phyloP scores from a whole-genome alignment of 2,888 invertebrate species.

The Sphaerophoria rueppellii region DNA sequence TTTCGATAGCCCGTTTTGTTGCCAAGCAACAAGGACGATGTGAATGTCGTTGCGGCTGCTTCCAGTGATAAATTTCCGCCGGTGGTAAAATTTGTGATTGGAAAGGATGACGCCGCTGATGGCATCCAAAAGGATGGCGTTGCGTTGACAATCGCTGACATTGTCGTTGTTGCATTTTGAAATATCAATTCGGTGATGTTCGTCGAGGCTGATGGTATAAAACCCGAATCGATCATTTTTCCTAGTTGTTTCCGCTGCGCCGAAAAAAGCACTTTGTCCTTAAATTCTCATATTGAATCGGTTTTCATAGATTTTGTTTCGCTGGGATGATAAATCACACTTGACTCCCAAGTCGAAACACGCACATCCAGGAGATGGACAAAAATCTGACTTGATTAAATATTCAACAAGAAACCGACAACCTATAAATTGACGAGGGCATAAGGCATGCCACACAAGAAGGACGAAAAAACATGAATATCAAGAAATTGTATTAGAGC shows the following conservation, averaged over 20 bases:
- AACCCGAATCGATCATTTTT: constrained; percentile 60
- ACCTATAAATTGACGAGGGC: background rate
- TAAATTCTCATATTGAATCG: constrained; percentile 20
- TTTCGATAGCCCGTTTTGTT: constrained; percentile 50
- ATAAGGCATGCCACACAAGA: background rate
- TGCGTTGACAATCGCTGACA: constrained; percentile 23
- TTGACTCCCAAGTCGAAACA: background rate
- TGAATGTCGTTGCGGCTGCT: constrained; percentile 25
- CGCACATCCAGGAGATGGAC: background rate
- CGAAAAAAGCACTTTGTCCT: background rate
- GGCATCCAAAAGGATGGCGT: constrained; percentile 13
- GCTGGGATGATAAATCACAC: constrained; percentile 26
- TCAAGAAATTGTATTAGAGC: constrained; percentile 9
- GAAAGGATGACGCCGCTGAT: constrained; percentile 7
- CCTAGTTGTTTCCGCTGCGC: too few relatives aligned
- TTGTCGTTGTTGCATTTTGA: constrained; percentile 59
- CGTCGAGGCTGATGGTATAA: constrained; percentile 33
- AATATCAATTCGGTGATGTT: constrained; percentile 40
- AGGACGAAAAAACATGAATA: background rate
- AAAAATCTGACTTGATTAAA: constrained; percentile 38
- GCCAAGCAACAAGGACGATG: constrained; percentile 35
- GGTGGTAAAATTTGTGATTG: constrained; percentile 1
- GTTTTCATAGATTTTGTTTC: constrained; percentile 1
- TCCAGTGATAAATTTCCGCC: constrained; percentile 48
- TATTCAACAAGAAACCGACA: constrained; percentile 16